phyloP scores from a whole-genome alignment of 1,140 invertebrate species.

The Hypsibius dujardini region DNA sequence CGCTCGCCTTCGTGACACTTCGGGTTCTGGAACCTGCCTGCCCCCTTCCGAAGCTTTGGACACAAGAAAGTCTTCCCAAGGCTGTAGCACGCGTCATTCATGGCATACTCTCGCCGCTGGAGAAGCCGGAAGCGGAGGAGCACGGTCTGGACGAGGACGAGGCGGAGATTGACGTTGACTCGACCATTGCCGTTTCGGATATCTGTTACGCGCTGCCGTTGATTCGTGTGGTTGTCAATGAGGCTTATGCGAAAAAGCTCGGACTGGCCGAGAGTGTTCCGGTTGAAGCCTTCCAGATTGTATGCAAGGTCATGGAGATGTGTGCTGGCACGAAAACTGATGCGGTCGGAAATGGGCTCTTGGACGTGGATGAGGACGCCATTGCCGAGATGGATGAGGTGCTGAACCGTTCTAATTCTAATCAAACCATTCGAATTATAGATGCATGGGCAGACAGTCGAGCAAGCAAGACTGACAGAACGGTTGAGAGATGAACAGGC shows the following conservation, averaged over 20 bases:
- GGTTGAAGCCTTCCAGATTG: not conserved
- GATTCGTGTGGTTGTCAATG: not conserved
- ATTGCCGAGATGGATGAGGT: not conserved
- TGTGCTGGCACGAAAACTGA: not conserved
- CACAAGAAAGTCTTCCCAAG: conserved; percentile 1
- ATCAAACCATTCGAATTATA: not conserved
- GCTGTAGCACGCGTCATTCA: not conserved
- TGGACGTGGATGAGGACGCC: not conserved
- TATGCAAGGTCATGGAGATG: not conserved
- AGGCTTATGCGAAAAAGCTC: not conserved
- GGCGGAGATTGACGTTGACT: not conserved
- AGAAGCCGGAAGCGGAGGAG: conserved; percentile 6
- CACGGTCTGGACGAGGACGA: not conserved
- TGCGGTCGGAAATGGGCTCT: not conserved
- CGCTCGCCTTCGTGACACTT: conserved; percentile 36
- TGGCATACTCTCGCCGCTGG: not conserved
- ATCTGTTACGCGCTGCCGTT: not conserved
- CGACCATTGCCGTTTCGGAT: not conserved
- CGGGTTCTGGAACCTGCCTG: conserved; percentile 55
- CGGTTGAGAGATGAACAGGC: not conserved
- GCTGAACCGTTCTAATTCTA: not conserved
- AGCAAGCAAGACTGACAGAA: not conserved
- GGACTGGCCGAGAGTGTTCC: not conserved
- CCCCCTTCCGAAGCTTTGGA: conserved; percentile 54
- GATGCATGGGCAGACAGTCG: not conserved